Evolutionary conservation across 2,113 vertebrate species (phyloP), one percentile per base, ranked within the genome.

Genomic region (Oncorhynchus tshawytscha): DNA sequence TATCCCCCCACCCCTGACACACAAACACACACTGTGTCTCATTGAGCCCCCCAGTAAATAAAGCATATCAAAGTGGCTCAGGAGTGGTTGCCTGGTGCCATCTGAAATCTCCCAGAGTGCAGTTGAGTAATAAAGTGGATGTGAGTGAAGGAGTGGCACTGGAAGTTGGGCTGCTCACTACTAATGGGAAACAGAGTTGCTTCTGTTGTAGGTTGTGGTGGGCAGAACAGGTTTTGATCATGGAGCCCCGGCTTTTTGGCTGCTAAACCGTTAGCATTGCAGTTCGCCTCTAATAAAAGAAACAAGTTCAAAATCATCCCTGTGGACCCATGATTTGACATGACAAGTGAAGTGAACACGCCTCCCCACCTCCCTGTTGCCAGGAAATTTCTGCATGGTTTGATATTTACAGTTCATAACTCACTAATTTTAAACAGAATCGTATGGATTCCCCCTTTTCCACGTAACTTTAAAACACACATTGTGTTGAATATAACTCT

Each of bases 141-240:
- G 88, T 92, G 89, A 89, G 87, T 78, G 86, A 87, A 84, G 88
- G 82, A 78, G 85, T 81, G 73, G 82, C 11, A 68, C 78, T 89
- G 86, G 85, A 91, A 91, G 84, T 88, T 82, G 81, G 77, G 68
- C 85, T 81, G 82, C 84, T 88, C 80, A 59, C 79, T 76, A 84
- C 86, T 93, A 93, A 94, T 94, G 74, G 84, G 85, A 94, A 93
- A 90, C 93, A 94, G 92, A 92, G 85, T 76, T 77, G 85, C 92
- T 90, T 90, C 92, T 92, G 91, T 93, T 89, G 88, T 76, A 74
- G 83, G 74, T 77, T 83, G 82, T 76, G 76, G 86, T 81, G 39
- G 85, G 82, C 49, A 77, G 83, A 84, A 87, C 82, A 73, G 22
- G 79, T 80, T 88, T 78, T 88, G 78, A 89, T 91, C 85, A 85